Evolutionary conservation across 2,888 invertebrate genomes (phyloP).

Genomic region (Abscondita cerata): DNA sequence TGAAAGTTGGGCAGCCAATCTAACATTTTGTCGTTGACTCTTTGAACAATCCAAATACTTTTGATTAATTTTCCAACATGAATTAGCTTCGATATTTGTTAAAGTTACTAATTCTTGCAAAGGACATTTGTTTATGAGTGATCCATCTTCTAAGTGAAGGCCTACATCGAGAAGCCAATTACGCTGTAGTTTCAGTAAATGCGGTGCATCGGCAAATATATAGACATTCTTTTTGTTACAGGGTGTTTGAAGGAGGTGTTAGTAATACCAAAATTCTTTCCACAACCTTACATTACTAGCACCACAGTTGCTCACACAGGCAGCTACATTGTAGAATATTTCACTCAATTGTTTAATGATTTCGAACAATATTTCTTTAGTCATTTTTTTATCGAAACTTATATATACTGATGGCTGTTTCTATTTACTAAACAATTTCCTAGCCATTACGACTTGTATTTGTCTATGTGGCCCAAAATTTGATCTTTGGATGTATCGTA

Average conservation of each 20-base stretch:
- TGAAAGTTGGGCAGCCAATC: conserved; percentile 36
- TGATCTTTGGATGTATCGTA: too few relatives aligned
- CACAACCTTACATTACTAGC: conserved; percentile 43
- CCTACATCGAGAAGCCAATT: conserved; percentile 41
- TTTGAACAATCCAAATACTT: conserved; percentile 32
- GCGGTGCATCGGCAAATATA: conserved; percentile 41
- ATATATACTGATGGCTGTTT: conserved; percentile 43
- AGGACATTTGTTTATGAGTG: conserved; percentile 7
- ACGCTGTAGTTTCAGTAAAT: conserved; percentile 37
- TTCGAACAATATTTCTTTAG: conserved; percentile 36
- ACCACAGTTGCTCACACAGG: conserved; percentile 43
- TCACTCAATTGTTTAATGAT: conserved; percentile 37
- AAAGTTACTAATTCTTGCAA: conserved; percentile 10
- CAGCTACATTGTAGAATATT: conserved; percentile 43
- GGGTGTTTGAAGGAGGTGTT: conserved; percentile 40
- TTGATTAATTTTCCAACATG: conserved; percentile 26
- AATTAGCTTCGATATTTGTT: conserved; percentile 24
- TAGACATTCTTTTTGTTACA: conserved; percentile 33
- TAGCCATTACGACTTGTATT: conserved; percentile 43
- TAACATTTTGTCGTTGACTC: conserved; percentile 36
- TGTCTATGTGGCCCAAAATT: conserved; percentile 35
- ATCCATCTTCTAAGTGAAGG: conserved; percentile 27
- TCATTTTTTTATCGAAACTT: conserved; percentile 46
- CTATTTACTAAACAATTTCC: conserved; percentile 41
- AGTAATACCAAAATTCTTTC: conserved; percentile 38